These are phyloP conservation scores for Chelon labrosus DNA, from an alignment of 2,797 vertebrate species.

Conservation along the genomic window DNA sequence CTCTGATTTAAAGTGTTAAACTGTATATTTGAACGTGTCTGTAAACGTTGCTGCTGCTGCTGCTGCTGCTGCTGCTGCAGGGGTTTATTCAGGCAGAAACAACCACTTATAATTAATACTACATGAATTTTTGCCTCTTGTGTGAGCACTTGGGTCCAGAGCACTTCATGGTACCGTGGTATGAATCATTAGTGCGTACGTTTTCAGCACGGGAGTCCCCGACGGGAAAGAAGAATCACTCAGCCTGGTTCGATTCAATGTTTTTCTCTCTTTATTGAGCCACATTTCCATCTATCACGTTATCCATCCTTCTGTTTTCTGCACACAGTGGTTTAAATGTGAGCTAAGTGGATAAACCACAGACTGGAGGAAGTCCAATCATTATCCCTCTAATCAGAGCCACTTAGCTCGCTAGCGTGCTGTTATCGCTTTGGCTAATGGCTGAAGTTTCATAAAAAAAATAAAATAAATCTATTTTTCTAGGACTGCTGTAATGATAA, in stretches of 20 bases:
- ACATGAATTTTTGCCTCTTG: neutral
- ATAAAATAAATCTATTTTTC: too few relatives aligned
- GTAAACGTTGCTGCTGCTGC: neutral
- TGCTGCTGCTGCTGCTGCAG: neutral
- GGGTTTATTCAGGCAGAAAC: neutral
- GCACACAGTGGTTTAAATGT: constrained; percentile 9
- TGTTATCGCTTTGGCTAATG: constrained; percentile 48
- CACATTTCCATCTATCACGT: neutral
- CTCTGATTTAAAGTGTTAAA: neutral
- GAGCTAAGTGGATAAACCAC: constrained; percentile 46
- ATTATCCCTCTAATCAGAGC: constrained; percentile 19
- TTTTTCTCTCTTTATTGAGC: neutral
- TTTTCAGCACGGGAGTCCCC: neutral
- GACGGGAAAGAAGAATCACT: constrained; percentile 20
- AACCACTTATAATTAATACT: neutral
- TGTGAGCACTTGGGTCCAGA: neutral
- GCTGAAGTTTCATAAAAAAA: constrained; percentile 23
- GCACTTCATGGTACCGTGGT: neutral
- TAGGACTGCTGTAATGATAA: too few relatives aligned
- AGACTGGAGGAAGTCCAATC: constrained; percentile 18
- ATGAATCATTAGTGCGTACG: constrained; percentile 16
- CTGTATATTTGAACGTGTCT: neutral
- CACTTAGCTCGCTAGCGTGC: constrained; percentile 22
- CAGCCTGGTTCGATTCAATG: neutral
- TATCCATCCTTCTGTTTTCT: neutral